Evolutionary conservation across 1,140 invertebrate genomes (phyloP).

Genomic region (Eurosta solidaginis): DNA sequence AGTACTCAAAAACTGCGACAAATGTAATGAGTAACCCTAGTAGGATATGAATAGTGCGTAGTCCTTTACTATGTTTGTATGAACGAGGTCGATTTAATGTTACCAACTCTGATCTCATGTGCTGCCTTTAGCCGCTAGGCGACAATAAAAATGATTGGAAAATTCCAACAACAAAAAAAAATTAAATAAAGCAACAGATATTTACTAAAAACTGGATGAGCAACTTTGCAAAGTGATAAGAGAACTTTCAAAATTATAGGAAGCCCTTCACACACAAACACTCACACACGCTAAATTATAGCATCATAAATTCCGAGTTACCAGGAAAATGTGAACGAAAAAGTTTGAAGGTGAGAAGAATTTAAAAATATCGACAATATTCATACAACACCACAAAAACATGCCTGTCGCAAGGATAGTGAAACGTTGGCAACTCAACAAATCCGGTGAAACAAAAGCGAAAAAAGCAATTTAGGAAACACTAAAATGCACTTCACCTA

Average conservation of each 20-base stretch:
- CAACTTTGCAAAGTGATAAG: not conserved
- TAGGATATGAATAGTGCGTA: too few relatives aligned
- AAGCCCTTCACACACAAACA: too few relatives aligned
- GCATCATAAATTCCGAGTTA: too few relatives aligned
- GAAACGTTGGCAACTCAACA: not conserved
- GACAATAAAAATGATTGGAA: not conserved
- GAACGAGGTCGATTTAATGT: too few relatives aligned
- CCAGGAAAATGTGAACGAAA: not conserved
- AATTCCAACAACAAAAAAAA: not conserved
- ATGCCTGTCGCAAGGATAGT: not conserved
- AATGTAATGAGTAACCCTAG: too few relatives aligned
- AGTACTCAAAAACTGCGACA: too few relatives aligned
- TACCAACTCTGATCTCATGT: not conserved
- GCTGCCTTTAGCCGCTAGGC: not conserved
- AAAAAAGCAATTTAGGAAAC: conserved; percentile 5
- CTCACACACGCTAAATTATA: too few relatives aligned
- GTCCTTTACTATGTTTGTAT: too few relatives aligned
- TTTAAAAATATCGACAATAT: not conserved
- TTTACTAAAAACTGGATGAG: not conserved
- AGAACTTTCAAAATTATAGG: not conserved
- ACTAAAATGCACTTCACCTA: conserved; percentile 19
- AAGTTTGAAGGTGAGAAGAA: not conserved
- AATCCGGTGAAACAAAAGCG: not conserved
- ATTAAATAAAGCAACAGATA: too few relatives aligned
- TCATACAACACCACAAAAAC: not conserved